Percentiles rank a stretch among this genome's conserved stretches.
Evolutionary conservation across 2,797 vertebrate species (phyloP).

Genomic region (Anisognathus igniventris): DNA sequence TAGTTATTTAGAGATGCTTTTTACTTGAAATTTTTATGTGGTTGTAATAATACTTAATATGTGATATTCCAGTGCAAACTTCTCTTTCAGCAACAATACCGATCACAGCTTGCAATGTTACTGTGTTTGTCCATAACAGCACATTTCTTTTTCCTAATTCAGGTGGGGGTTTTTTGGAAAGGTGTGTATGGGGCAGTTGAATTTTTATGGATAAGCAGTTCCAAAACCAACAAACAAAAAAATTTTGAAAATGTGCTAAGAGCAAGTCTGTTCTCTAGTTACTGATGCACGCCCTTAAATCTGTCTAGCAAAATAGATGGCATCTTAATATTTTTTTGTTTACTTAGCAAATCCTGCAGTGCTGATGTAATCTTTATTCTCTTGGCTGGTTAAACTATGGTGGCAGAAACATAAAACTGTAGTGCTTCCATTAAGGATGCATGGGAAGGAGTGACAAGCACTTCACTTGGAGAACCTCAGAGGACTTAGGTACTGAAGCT

Average conservation of each 20-base stretch:
- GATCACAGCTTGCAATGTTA: not conserved
- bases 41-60: not conserved
- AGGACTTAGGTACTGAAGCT: not conserved
- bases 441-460: not conserved
- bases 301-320: not conserved
- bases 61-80: not conserved
- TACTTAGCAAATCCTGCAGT: not conserved
- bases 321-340: not conserved
- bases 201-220: not conserved
- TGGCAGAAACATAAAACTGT: not conserved
- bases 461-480: not conserved
- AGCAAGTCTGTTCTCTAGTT: not conserved
- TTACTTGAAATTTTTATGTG: not conserved
- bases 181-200: not conserved
- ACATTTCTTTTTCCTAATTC: not conserved
- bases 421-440: not conserved
- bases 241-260: not conserved
- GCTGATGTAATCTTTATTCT: not conserved
- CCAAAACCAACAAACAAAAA: not conserved
- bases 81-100: not conserved
- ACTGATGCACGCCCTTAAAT: not conserved
- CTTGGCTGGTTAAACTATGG: not conserved
- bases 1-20: not conserved
- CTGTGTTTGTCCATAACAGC: not conserved
- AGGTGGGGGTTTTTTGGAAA: not conserved